Evolutionary conservation across 2,888 invertebrate species (phyloP), one percentile per base, ranked within the genome.

Genomic region (Elaeidobius kamerunicus): DNA sequence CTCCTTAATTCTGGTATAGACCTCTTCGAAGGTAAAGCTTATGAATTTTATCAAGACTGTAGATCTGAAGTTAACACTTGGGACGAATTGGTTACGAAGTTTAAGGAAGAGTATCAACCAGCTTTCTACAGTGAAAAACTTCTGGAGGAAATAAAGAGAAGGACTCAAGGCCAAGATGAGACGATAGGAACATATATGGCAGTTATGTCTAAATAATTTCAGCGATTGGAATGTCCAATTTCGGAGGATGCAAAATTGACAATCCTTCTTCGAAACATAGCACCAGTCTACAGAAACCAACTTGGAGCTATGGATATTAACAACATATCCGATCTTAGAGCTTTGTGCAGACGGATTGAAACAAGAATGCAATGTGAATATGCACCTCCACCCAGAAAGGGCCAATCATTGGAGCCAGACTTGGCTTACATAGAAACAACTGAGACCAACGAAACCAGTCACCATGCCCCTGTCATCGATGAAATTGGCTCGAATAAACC

Each of bases 81-180:
- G 35, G 35, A 35, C 15, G 35, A 35, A 14, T 16, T 35, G 35
- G 35, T 35, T 7, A 3, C 9, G 6, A 30, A 30, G 30, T 30
- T 30, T 30, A 30, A 30, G 11, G 35, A 45, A 15, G 45, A 45
- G 19, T 45, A 34, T 35, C 45, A 36, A 18, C 16, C 35, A 2
- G 19, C 32, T 11, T 28, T 30, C 14, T 45, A 45, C 18, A 4
- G 7, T 2, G 45, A 45, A 12, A 40, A 30, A 3, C 14, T 45
- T 9, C 14, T 45, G 3, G 45, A 45, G 9, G 45, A 45, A 17
- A 45, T 45, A 3, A 38, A 35, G 32, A 17, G 45, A n/a, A 32
- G 45, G 11, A 36, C 45, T 5, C 35, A 45, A 45, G 45, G 45
- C 12, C 2, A 12, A 6, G 35, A 45, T 35, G 45, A 40, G n/a